Evolutionary conservation across 1,140 invertebrate genomes (phyloP).

Genomic region (Myzus persicae): DNA sequence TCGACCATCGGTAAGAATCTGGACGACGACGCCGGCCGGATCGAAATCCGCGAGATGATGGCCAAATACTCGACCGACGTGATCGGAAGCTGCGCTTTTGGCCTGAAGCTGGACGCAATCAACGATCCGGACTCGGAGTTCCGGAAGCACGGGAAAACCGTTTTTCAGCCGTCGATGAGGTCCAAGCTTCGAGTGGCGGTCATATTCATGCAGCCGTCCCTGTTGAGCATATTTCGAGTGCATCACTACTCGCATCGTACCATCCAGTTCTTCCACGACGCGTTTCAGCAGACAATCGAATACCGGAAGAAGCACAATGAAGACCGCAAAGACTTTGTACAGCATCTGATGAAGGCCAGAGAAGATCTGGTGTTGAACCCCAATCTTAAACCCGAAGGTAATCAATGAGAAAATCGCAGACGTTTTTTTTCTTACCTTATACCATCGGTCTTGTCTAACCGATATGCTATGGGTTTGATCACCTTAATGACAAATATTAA

Average conservation of each 20-base stretch:
- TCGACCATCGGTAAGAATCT: slow-evolving; percentile 61
- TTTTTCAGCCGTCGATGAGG: slow-evolving; percentile 63
- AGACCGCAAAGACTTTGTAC: slow-evolving; percentile 64
- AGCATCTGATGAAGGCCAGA: slow-evolving; percentile 44
- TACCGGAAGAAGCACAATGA: slow-evolving; percentile 61
- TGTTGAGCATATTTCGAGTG: slow-evolving; percentile 34
- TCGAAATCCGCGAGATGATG: slow-evolving; percentile 69
- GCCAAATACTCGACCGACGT: slow-evolving; percentile 72
- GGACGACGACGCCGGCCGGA: slow-evolving; percentile 62
- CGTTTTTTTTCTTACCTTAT: background rate
- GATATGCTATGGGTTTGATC: background rate
- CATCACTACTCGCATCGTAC: slow-evolving; percentile 37
- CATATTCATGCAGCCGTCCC: slow-evolving; percentile 60
- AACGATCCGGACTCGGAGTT: slow-evolving; percentile 69
- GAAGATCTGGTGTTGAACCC: slow-evolving; percentile 45
- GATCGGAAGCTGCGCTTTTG: slow-evolving; percentile 72
- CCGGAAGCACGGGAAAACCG: slow-evolving; percentile 61
- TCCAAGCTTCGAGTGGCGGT: slow-evolving; percentile 66
- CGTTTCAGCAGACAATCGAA: slow-evolving; percentile 62
- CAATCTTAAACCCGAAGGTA: slow-evolving; percentile 48
- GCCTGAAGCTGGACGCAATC: slow-evolving; percentile 70
- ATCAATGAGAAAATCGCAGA: background rate
- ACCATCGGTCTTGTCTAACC: background rate
- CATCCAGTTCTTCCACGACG: slow-evolving; percentile 62
- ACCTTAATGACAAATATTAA: background rate